Conservation (phyloP, 2,888 invertebrate genomes). For the Hirtodrosophila alboralis region DNA sequence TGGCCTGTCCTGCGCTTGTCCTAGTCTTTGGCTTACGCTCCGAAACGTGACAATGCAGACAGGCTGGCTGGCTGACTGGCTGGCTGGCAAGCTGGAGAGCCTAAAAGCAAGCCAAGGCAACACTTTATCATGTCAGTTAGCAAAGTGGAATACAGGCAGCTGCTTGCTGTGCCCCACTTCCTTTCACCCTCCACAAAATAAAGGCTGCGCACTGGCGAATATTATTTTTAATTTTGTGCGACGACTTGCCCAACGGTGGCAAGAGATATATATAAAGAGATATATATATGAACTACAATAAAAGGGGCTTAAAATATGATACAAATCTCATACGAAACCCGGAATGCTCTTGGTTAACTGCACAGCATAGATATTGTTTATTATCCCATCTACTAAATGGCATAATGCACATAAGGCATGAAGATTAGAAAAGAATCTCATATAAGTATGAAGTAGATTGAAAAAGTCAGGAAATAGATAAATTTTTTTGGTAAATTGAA, state of each 20-base stretch:
- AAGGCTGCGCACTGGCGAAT: slow-evolving; percentile 31
- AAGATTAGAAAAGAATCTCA: not conserved
- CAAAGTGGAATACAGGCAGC: slow-evolving; percentile 58
- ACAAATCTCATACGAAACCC: slow-evolving; percentile 18
- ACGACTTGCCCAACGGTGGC: slow-evolving; percentile 34
- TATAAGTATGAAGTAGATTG: not conserved
- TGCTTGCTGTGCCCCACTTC: not conserved
- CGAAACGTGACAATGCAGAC: slow-evolving; percentile 73
- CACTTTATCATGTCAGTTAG: slow-evolving; percentile 76
- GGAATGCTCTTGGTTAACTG: slow-evolving; percentile 16
- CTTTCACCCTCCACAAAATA: not conserved
- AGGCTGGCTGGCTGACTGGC: slow-evolving; percentile 5
- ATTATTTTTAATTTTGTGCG: slow-evolving; percentile 62
- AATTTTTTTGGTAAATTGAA: no score
- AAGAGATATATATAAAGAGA: slow-evolving; percentile 14
- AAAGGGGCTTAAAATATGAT: not conserved
- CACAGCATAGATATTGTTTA: not conserved
- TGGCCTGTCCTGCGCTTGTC: slow-evolving; percentile 49
- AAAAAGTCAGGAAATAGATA: no score
- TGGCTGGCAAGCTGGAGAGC: slow-evolving; percentile 3
- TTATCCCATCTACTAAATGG: not conserved
- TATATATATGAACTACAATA: slow-evolving; percentile 10
- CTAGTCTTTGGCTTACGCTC: slow-evolving; percentile 15
- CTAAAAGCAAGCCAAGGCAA: slow-evolving; percentile 66
- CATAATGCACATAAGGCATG: no score